These are phyloP conservation scores for Stenopsyche tienmushanensis DNA, from an alignment of 1,140 invertebrate species.

Conservation along the genomic window DNA sequence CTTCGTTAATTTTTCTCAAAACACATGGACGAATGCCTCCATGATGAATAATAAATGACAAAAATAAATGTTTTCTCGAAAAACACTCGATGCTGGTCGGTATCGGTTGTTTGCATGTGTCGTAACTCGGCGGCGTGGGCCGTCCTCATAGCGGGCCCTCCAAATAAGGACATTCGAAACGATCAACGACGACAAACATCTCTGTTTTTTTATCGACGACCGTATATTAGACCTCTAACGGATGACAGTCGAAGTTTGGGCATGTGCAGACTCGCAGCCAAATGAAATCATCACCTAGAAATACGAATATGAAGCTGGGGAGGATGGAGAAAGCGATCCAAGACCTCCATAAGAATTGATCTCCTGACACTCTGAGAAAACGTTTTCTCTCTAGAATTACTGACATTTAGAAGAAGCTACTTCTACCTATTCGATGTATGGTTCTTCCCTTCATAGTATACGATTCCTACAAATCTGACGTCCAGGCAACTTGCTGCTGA, in stretches of 20 bases:
- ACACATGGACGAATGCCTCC: not conserved
- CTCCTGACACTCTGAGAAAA: too few species aligned
- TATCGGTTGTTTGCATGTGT: conserved; percentile 28
- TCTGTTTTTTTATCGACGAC: conserved; percentile 31
- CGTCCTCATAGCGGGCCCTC: conserved; percentile 30
- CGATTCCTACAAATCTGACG: too few species aligned
- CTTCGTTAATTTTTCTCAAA: not conserved
- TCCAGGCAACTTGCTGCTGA: too few species aligned
- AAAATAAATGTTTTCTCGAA: conserved; percentile 1
- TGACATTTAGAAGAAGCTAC: too few species aligned
- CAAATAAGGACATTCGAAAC: conserved; percentile 41
- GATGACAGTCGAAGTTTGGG: conserved; percentile 33
- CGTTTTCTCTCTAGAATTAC: too few species aligned
- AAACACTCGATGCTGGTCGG: not conserved
- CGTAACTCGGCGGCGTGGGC: conserved; percentile 37
- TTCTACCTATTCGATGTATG: too few species aligned
- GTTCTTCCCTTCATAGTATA: too few species aligned
- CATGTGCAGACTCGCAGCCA: conserved; percentile 26
- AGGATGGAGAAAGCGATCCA: not conserved
- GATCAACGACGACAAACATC: conserved; percentile 38
- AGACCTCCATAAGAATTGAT: too few species aligned
- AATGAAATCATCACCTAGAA: conserved; percentile 40
- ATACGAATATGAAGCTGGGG: conserved; percentile 1
- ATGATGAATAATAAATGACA: not conserved
- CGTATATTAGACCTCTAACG: conserved; percentile 36